Base-by-base conservation (phyloP, 2,113 vertebrate species). In the Syngnathus typhle region DNA sequence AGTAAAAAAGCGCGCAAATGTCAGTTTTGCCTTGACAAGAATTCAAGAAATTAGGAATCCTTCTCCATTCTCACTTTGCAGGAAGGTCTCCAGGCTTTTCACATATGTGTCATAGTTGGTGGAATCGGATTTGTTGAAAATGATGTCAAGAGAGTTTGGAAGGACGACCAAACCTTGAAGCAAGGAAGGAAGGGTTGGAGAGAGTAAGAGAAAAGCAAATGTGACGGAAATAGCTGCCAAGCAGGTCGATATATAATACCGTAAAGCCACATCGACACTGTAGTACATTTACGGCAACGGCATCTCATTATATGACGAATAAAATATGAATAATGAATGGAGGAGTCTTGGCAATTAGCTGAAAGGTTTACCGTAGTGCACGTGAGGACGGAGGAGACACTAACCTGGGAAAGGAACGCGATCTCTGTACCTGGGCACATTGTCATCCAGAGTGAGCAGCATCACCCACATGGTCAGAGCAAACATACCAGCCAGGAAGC, bases 381-480 rank as follows among this genome's bases (percentile, higher is more conserved):
- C 1, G 9, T 36, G 36, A 37, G 46, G 38, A 13, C 15, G 39
- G n/a, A 56, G 47, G 5, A 58, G 76, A 59, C 73, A 72, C 75
- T 91, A 88, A 98, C 96, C 96, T 95, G 96, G 96, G 81, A 73
- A 89, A 64, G 92, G 86, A 74, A 99, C 95, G 27, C 94, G 92
- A 89, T 99, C 96, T 32, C 87, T 90, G 0, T 99, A 98, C 81
- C 89, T 95, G 5, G 96, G 96, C 75, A 91, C 86, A 15, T 94
- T 85, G 65, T 90, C 95, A 59, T 93, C 94, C 88, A 98, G 88
- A 7, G 94, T 98, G 85, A 96, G 93, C 82, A 99, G 93, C 96
- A 99, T 90, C 74, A 91, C 96, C 96, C 96, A 99, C 95, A 99
- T 95, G 41, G 95, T 99, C 78, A 98, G 67, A 23, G 92, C 81